Evolutionary conservation across 2,113 vertebrate genomes (phyloP).

Genomic region (Cyanoderma ruficeps): DNA sequence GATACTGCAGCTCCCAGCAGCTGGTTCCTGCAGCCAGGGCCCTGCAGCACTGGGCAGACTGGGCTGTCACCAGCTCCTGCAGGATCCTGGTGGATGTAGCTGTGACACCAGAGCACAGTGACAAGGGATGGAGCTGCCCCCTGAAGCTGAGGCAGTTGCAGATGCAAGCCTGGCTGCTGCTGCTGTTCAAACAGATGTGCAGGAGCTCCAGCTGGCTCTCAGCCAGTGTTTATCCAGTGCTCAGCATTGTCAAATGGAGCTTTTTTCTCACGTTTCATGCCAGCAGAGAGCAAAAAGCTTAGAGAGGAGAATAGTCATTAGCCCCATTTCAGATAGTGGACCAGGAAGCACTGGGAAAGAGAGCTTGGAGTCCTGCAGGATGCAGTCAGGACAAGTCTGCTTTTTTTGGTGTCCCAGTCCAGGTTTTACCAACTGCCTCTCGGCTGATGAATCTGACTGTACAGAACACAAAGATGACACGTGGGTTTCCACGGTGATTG

Average conservation of each 20-base stretch:
- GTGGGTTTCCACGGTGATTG: not conserved
- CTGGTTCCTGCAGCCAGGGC: not conserved
- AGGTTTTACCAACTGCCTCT: not conserved
- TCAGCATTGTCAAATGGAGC: not conserved
- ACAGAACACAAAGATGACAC: not conserved
- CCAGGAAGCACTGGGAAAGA: not conserved
- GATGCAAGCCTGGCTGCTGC: not conserved
- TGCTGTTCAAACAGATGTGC: not conserved
- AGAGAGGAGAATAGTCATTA: not conserved
- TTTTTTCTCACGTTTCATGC: conserved; percentile 1
- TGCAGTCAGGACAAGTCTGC: not conserved
- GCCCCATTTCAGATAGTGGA: not conserved
- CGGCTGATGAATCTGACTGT: not conserved
- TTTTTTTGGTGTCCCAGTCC: not conserved
- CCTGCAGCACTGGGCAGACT: not conserved
- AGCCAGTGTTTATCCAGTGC: not conserved
- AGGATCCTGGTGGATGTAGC: not conserved
- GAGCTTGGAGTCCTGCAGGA: not conserved
- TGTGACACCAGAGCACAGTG: not conserved
- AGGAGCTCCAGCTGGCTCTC: conserved; percentile 13
- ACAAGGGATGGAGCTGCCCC: not conserved
- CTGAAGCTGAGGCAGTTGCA: not conserved
- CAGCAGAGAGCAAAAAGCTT: conserved; percentile 11
- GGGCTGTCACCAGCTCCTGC: not conserved
- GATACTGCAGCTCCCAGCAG: not conserved